Conservation (phyloP, 2,797 vertebrate genomes). For the Pteropus rufus region DNA sequence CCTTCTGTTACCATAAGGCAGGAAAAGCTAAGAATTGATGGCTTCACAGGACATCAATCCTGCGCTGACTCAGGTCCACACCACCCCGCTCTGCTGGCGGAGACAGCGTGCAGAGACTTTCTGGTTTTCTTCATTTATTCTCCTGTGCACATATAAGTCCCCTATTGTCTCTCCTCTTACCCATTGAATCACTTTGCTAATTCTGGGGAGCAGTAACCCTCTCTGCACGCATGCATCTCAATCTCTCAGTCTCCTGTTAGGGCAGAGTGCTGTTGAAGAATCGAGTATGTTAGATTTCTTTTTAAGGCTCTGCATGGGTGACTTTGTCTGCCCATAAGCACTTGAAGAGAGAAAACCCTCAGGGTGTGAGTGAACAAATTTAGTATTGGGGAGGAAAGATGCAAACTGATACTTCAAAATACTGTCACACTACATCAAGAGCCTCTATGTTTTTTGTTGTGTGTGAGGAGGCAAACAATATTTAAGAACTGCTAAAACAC, state of each 20-base stretch:
- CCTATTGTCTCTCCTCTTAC: not conserved
- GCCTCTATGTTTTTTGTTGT: not conserved
- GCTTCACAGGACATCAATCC: not conserved
- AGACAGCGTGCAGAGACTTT: not conserved
- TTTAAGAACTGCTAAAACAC: not conserved
- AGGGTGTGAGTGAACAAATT: not conserved
- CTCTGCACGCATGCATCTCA: not conserved
- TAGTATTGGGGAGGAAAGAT: not conserved
- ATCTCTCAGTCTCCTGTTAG: not conserved
- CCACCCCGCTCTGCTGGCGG: not conserved
- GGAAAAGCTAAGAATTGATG: not conserved
- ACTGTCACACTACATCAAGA: rapidly evolving
- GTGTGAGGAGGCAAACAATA: not conserved
- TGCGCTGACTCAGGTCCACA: not conserved
- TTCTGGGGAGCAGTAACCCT: not conserved
- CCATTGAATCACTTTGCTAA: not conserved
- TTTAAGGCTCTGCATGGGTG: not conserved
- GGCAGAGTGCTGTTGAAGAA: not conserved
- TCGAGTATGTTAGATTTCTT: not conserved
- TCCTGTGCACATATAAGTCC: not conserved
- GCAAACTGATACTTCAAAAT: not conserved
- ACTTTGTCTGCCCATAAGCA: not conserved
- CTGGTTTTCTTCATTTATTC: not conserved
- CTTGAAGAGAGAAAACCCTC: not conserved
- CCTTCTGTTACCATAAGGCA: not conserved